These are phyloP conservation scores for Hippocampus guttulatus DNA, from an alignment of 2,113 vertebrate genomes.

Conservation along the genomic window DNA sequence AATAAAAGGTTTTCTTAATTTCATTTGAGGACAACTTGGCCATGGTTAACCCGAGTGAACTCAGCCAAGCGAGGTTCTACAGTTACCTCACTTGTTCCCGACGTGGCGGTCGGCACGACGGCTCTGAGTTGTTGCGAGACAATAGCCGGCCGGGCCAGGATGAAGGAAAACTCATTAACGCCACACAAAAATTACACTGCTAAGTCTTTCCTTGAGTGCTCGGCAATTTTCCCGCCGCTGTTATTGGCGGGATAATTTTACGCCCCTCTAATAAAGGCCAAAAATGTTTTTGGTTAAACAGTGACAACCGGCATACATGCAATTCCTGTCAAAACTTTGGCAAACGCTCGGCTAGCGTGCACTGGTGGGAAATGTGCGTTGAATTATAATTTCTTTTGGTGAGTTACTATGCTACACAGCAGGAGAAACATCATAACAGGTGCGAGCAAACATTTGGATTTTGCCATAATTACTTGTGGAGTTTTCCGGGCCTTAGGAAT, in stretches of 20 bases:
- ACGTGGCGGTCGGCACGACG: slow-evolving; percentile 3
- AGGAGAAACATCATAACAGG: slow-evolving; percentile 9
- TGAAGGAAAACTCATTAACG: slow-evolving; percentile 9
- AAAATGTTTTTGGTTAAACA: slow-evolving; percentile 10
- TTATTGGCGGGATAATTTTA: not conserved
- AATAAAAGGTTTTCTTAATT: not conserved
- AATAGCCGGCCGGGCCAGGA: slow-evolving; percentile 2
- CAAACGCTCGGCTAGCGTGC: not conserved
- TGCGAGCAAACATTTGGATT: slow-evolving; percentile 13
- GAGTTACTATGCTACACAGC: not conserved
- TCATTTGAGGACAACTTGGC: slow-evolving; percentile 9
- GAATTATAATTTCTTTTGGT: slow-evolving; percentile 2
- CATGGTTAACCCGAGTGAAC: not conserved
- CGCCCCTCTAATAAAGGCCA: not conserved
- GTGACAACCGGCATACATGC: not conserved
- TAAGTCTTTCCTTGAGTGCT: slow-evolving; percentile 2
- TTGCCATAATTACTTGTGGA: slow-evolving; percentile 7
- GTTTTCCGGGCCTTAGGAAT: slow-evolving; percentile 20
- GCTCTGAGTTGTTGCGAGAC: slow-evolving; percentile 3
- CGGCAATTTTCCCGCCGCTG: not conserved
- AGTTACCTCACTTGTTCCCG: slow-evolving; percentile 6
- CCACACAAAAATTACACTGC: not conserved
- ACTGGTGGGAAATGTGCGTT: slow-evolving; percentile 7
- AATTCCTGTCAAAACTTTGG: slow-evolving; percentile 5
- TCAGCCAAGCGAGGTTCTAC: not conserved